A percentile compares a stretch with the other conserved stretches of the same genome.
phyloP scores from a whole-genome alignment of 1,140 invertebrate species.

The Drosophila chauvacae region DNA sequence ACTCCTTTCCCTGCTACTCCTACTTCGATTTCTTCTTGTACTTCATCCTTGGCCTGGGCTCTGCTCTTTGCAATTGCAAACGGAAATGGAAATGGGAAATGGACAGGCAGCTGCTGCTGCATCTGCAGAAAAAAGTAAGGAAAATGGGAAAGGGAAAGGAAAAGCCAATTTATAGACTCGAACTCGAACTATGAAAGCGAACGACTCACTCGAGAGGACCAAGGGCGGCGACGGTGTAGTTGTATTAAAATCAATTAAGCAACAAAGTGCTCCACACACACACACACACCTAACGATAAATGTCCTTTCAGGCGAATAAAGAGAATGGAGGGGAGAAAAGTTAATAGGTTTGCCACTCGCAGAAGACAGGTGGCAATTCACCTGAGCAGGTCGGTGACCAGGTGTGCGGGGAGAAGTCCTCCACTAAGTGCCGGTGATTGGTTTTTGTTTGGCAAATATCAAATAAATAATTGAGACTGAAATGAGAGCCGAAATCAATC shows the following conservation, averaged over 20 bases:
- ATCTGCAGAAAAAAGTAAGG: slow-evolving; percentile 11
- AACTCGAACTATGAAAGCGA: slow-evolving; percentile 60
- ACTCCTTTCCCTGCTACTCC: slow-evolving; percentile 9
- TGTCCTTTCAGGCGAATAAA: slow-evolving; percentile 39
- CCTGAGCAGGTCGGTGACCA: slow-evolving; percentile 25
- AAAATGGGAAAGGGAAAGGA: slow-evolving; percentile 50
- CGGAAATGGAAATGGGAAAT: slow-evolving; percentile 79
- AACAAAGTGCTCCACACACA: slow-evolving; percentile 74
- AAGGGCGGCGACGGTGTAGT: slow-evolving; percentile 37
- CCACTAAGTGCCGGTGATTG: slow-evolving; percentile 54
- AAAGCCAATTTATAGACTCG: slow-evolving; percentile 80
- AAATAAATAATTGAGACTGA: slow-evolving; percentile 38
- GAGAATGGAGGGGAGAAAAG: slow-evolving; percentile 41
- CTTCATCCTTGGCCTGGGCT: slow-evolving; percentile 44
- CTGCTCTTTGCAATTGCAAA: slow-evolving; percentile 75
- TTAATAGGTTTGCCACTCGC: slow-evolving; percentile 79
- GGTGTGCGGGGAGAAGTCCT: neutral
- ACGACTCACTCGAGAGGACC: slow-evolving; percentile 20
- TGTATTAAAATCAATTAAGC: slow-evolving; percentile 81
- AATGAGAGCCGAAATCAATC: slow-evolving; percentile 17
- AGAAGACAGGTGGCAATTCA: slow-evolving; percentile 50
- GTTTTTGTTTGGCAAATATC: slow-evolving; percentile 48
- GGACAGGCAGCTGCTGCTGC: slow-evolving; percentile 53
- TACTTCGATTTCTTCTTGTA: slow-evolving; percentile 34
- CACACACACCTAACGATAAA: slow-evolving; percentile 51